Evolutionary conservation across 2,888 invertebrate species (phyloP).

Genomic region (Conchocele bisecta): DNA sequence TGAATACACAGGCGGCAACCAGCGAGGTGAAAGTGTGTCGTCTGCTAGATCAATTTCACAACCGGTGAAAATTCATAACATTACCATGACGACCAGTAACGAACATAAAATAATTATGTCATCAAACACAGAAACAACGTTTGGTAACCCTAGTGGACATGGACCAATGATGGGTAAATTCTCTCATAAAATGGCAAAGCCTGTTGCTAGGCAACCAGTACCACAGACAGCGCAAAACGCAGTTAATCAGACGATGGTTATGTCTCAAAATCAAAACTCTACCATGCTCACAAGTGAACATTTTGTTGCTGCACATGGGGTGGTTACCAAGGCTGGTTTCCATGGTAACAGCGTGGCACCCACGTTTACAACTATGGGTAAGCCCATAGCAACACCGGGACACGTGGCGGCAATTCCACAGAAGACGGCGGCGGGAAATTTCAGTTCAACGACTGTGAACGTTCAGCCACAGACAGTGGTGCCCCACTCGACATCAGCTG

Average conservation of each 20-base stretch:
- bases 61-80: conserved; percentile 79
- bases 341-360: conserved; percentile 59
- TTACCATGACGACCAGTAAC: conserved; percentile 78
- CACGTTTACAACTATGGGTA: conserved; percentile 74
- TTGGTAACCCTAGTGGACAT: conserved; percentile 71
- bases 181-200: conserved; percentile 62
- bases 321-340: conserved; percentile 52
- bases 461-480: conserved; percentile 58
- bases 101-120: conserved; percentile 78
- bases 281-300: conserved; percentile 62
- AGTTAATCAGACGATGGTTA: conserved; percentile 53
- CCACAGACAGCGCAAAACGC: conserved; percentile 42
- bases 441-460: conserved; percentile 33
- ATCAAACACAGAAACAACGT: conserved; percentile 76
- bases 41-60: conserved; percentile 47
- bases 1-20: conserved; percentile 22
- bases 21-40: conserved; percentile 48
- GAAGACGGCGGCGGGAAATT: conserved; percentile 31
- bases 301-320: conserved; percentile 55
- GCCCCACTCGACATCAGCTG: conserved; percentile 57
- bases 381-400: conserved; percentile 76
- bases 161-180: conserved; percentile 77
- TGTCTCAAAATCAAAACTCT: conserved; percentile 46
- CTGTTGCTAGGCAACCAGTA: conserved; percentile 23
- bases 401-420: conserved; percentile 74